Evolutionary conservation across 2,888 invertebrate species (phyloP), one percentile per base, ranked within the genome.

Genomic region (Euzophera pinguis): DNA sequence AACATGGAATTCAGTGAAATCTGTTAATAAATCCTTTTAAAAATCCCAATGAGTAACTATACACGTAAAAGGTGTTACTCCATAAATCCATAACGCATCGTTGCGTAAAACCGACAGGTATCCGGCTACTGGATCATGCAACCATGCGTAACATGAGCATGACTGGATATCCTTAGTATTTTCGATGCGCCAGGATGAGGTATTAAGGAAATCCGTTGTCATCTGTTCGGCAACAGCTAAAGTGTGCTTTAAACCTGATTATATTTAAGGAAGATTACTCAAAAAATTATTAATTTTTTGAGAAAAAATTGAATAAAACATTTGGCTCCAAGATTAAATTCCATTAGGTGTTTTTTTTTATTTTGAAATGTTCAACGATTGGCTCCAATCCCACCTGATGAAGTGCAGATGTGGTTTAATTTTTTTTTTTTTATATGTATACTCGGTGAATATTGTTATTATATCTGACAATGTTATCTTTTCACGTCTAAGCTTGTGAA

Each of bases 41-140:
- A 58, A 61, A 67, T 62, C 63, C 66, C 65, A 63, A 59, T 69
- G 71, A 70, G 50, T 65, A 63, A 70, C 58, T 57, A 55, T 29
- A 32, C 43, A 47, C 56, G 51, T 61, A 37, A 62, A 59, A 59
- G 52, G 53, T 59, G 62, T 60, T 63, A 54, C 55, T 51, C 52
- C 62, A 60, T 59, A 61, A 55, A 60, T 58, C 59, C 59, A 58
- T 61, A 58, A 64, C 50, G 48, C 47, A 43, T 37, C 22, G 38
- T 48, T 48, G 48, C 48, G 48, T 27, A 27, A 48, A 38, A 10
- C 2, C 22, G 22, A 27, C 37, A 56, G 37, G 58, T 53, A 61
- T 65, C 64, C 62, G 64, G 54, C 56, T 60, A 39, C 45, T 32
- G 51, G 29, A 39, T 27, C 32, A 13, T 12, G 13, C 48, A 38